These are phyloP conservation scores for Peromyscus polionotus DNA, from an alignment of 2,113 vertebrate genomes.

Conservation along the genomic window DNA sequence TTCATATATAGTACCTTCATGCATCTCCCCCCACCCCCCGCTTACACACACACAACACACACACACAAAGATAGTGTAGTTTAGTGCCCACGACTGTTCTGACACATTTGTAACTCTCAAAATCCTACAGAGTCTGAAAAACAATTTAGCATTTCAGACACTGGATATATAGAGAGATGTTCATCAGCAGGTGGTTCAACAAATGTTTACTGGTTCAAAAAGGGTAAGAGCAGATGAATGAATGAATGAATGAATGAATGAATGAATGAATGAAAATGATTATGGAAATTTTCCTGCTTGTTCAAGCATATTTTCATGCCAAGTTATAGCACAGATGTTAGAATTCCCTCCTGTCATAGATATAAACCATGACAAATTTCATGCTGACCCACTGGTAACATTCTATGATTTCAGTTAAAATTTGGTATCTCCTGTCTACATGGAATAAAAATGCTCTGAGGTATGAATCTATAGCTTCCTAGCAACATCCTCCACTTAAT, in stretches of 20 bases:
- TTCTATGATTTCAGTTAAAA: conserved; percentile 26
- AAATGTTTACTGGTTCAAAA: conserved; percentile 65
- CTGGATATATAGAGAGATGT: conserved; percentile 79
- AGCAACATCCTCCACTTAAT: neutral
- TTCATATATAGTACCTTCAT: conserved; percentile 42
- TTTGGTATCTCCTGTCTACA: conserved; percentile 29
- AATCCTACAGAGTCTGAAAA: conserved; percentile 68
- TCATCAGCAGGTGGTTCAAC: conserved; percentile 80
- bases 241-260: conserved; percentile 71
- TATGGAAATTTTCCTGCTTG: conserved; percentile 60
- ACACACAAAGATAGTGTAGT: neutral
- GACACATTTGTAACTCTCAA: conserved; percentile 68
- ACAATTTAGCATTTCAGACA: conserved; percentile 71
- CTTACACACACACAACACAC: neutral
- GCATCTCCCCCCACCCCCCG: neutral
- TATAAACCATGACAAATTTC: conserved; percentile 36
- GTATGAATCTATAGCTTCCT: conserved; percentile 24
- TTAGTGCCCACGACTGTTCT: conserved; percentile 52
- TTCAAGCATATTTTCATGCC: conserved; percentile 71
- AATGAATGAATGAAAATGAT: conserved; percentile 70
- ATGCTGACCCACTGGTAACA: conserved; percentile 42
- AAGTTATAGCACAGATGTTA: conserved; percentile 63
- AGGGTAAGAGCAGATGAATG: neutral
- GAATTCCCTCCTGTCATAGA: conserved; percentile 27
- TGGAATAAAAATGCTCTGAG: neutral